phyloP scores from a whole-genome alignment of 1,140 invertebrate species.

The Pogonomyrmex californicus region DNA sequence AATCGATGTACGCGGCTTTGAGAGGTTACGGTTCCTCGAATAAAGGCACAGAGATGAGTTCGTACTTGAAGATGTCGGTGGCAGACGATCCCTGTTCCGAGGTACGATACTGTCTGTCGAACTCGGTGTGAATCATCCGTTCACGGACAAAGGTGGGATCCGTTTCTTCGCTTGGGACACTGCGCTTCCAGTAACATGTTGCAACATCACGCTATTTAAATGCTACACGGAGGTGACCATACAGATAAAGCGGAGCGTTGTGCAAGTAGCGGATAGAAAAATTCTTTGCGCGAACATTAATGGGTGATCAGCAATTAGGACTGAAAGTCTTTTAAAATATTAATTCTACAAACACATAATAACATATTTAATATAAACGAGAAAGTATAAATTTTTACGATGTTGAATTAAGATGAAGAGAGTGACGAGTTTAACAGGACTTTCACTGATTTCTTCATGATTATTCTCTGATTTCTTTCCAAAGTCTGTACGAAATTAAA shows the following conservation, averaged over 20 bases:
- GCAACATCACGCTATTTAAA: conserved; percentile 67
- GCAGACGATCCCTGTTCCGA: background rate
- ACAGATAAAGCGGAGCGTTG: conserved; percentile 56
- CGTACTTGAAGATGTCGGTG: conserved; percentile 15
- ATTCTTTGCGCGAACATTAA: conserved; percentile 29
- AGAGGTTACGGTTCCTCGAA: background rate
- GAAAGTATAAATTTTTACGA: background rate
- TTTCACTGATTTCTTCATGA: background rate
- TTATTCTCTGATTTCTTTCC: background rate
- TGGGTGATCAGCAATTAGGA: background rate
- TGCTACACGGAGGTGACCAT: conserved; percentile 52
- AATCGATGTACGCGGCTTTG: background rate
- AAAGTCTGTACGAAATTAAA: background rate
- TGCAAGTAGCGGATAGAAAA: conserved; percentile 35
- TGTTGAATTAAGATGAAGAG: background rate
- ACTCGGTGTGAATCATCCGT: conserved; percentile 67
- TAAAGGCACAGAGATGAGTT: background rate
- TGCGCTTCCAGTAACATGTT: conserved; percentile 67
- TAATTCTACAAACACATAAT: background rate
- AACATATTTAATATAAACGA: background rate
- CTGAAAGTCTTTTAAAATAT: background rate
- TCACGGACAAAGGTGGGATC: conserved; percentile 64
- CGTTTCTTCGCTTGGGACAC: conserved; percentile 64
- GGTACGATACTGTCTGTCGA: conserved; percentile 47
- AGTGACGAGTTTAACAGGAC: background rate